Evolutionary conservation across 2,888 invertebrate genomes (phyloP), one percentile per base, ranked within the genome.

Genomic region (Pristionchus fissidentatus): DNA sequence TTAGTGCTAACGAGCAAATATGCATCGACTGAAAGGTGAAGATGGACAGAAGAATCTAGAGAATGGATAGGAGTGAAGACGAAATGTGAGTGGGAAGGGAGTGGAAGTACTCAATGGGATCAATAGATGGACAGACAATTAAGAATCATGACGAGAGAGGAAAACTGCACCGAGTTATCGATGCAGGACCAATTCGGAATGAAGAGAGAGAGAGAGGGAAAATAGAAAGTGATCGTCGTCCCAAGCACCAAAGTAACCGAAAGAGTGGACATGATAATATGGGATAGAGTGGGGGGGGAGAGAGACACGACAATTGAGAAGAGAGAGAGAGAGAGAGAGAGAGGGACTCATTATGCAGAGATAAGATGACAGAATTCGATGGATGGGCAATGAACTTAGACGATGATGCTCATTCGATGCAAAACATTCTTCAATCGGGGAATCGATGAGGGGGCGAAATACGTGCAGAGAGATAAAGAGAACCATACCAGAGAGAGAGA

Each of bases 1-100:
- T 62, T 62, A 35, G 57, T 79, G 35, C 55, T 79, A 41, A 41
- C 70, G 70, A 70, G 70, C 60, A 60, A 70, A 70, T 70, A 70
- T 70, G 70, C 70, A 66, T 70, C 41, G 66, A 70, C n/a, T 70
- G 70, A 41, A 70, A 70, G 70, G n/a, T n/a, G n/a, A n/a, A n/a
- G 75, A 75, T 38, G 46, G 62, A 62, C 4, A 19, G 46, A 19
- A 70, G 70, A 70, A 70, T 70, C 70, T 70, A 70, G 19, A 66
- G 38, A 46, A 43, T 41, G 29, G 49, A 35, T 15, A 13, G 49
- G 46, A 46, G 41, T 49, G 19, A 49, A 13, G 49, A 49, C 10
- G 75, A 75, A 49, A 75, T 46, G 49, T 75, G 49, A 52, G 19
- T 19, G 49, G 49, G 75, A 75, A 29, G 32, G 32, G 35, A 52